Evolutionary conservation across 1,140 invertebrate genomes (phyloP), one percentile per base, ranked within the genome.

Genomic region (Uloborus diversus): DNA sequence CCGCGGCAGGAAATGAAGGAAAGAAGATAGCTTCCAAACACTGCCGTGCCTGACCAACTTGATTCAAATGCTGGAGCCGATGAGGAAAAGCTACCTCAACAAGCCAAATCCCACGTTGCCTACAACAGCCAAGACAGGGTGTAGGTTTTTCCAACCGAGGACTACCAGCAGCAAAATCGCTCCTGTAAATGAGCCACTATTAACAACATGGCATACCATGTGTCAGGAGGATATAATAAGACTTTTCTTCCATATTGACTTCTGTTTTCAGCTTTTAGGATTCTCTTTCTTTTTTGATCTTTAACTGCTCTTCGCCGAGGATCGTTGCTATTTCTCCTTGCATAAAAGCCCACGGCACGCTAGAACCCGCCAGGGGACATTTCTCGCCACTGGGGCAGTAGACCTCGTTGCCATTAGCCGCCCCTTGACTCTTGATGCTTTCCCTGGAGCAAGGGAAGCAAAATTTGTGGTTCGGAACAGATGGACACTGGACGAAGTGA

Each of bases 321-420:
- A 99, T 99, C 30, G 97, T 99, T n/a, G 94, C 95, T 82, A 99
- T 99, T 89, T 99, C 98, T 61, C 93, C 94, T 88, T 98, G 96
- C 97, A 99, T 99, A 87, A 99, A 99, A 32, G 98, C 97, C 98
- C 98, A 99, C 20, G 98, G 97, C 82, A 99, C 96, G 80, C 92
- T 94, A 66, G 96, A 97, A 84, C 98, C 98, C 7, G 96, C 94
- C 85, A 99, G 88, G 17, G 97, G 97, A 88, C 95, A 97, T 85
- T 96, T 96, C 83, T 97, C 95, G 14, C 95, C 95, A 86, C 94
- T 96, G 37, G 95, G 95, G 89, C 96, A 97, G 88, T 97, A 97
- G 17, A 97, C 95, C 65, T 84, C 83, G 20, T 82, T 80, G 17
- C 79, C 61, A 33, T 32, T 69, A 7, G 73, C 65, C 7, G 80